phyloP scores from a whole-genome alignment of 2,797 vertebrate species.

The Sparus aurata region DNA sequence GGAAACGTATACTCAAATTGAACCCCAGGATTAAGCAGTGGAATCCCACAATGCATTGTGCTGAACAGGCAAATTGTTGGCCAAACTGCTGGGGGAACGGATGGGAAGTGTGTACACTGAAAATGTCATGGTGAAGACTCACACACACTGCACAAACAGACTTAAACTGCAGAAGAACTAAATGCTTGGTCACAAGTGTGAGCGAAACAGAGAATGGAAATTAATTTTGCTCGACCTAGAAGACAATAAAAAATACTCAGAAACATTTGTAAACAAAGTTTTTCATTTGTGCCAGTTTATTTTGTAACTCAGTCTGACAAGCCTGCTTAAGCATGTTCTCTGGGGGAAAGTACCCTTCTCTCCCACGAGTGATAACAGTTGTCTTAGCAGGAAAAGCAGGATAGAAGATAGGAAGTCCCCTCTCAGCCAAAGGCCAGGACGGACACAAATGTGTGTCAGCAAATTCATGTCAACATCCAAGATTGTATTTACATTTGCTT shows the following conservation, averaged over 20 bases:
- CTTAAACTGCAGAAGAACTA: background rate
- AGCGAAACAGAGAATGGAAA: background rate
- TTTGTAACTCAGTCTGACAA: constrained; percentile 21
- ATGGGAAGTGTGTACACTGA: constrained; percentile 23
- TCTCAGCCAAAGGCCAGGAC: constrained; percentile 59
- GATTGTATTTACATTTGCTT: constrained; percentile 57
- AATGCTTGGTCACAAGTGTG: background rate
- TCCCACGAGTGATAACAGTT: constrained; percentile 49
- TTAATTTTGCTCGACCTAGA: background rate
- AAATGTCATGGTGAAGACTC: constrained; percentile 47
- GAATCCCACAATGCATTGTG: constrained; percentile 70
- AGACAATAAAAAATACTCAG: background rate
- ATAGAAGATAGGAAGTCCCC: constrained; percentile 65
- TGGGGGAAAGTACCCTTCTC: constrained; percentile 50
- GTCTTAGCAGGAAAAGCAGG: constrained; percentile 61
- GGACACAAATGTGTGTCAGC: constrained; percentile 55
- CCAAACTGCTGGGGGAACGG: constrained; percentile 32
- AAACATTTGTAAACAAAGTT: background rate
- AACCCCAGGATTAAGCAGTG: constrained; percentile 66
- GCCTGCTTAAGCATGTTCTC: constrained; percentile 28
- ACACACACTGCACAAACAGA: constrained; percentile 11
- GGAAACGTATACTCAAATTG: constrained; percentile 51
- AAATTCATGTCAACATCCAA: constrained; percentile 62
- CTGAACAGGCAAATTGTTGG: constrained; percentile 59
- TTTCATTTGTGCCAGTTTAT: background rate